These are phyloP conservation scores for Vespertilio murinus DNA, from an alignment of 2,797 vertebrate species.

Conservation along the genomic window DNA sequence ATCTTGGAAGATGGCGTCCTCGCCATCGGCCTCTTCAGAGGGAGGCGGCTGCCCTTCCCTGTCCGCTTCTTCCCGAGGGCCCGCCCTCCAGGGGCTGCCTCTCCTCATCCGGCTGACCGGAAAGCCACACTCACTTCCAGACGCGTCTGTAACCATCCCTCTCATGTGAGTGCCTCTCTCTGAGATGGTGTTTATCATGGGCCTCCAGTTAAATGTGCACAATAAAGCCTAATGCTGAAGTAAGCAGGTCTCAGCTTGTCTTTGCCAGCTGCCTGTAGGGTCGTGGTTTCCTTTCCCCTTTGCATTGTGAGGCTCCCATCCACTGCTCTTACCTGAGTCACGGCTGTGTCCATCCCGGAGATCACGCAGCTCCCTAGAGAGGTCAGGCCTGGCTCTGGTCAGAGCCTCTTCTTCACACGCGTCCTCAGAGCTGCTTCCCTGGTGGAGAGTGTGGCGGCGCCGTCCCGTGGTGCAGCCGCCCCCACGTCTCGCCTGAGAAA, in stretches of 20 bases:
- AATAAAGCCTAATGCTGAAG: background rate
- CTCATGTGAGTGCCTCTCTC: background rate
- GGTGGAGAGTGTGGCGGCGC: background rate
- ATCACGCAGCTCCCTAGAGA: background rate
- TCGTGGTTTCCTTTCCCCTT: background rate
- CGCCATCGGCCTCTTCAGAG: background rate
- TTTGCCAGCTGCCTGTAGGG: background rate
- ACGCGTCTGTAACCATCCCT: background rate
- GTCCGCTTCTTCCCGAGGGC: background rate
- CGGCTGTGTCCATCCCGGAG: background rate
- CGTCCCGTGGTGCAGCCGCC: rapidly evolving
- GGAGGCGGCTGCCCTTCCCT: rapidly evolving
- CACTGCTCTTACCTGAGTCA: background rate
- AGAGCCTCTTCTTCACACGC: background rate
- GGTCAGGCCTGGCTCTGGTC: background rate
- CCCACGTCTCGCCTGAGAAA: background rate
- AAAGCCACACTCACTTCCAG: background rate
- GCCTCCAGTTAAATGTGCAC: background rate
- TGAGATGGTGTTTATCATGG: background rate
- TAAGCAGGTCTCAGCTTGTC: background rate
- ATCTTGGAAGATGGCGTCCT: background rate
- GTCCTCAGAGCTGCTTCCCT: background rate
- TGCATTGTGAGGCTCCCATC: too few relatives aligned
- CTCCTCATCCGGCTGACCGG: background rate
- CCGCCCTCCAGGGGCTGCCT: background rate